Conservation (phyloP, 2,888 invertebrate genomes). For the Petrophora chlorosata region DNA sequence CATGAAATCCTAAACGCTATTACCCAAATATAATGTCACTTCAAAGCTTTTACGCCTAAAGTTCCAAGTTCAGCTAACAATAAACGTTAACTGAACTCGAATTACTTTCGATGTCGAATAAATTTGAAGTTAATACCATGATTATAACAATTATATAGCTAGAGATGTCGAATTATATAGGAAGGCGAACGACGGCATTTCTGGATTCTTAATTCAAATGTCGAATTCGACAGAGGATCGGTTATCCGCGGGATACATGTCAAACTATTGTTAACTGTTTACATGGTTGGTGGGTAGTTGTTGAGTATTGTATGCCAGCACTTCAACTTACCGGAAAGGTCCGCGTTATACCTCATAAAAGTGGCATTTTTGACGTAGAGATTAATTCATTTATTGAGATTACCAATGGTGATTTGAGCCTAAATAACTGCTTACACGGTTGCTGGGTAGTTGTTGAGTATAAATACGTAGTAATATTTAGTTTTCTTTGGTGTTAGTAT, state of each 20-base stretch:
- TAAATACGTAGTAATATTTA: too few relatives aligned
- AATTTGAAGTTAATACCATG: conserved; percentile 12
- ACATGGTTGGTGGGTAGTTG: not conserved
- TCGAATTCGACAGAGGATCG: conserved; percentile 3
- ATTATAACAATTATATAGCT: conserved; percentile 13
- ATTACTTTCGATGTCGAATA: conserved; percentile 25
- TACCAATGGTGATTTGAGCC: too few relatives aligned
- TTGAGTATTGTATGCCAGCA: too few relatives aligned
- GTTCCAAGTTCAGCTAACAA: conserved; percentile 26
- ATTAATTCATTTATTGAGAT: conserved; percentile 12
- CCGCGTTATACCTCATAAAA: conserved; percentile 4
- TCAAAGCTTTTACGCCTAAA: conserved; percentile 18
- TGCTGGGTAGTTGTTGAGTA: too few relatives aligned
- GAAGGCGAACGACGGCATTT: not conserved
- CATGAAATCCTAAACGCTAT: conserved; percentile 11
- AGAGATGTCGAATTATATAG: too few relatives aligned
- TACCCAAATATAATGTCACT: conserved; percentile 19
- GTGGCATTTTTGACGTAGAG: conserved; percentile 9
- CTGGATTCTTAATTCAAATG: not conserved
- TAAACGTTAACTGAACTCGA: conserved; percentile 26
- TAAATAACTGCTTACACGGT: not conserved
- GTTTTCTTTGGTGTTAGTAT: too few relatives aligned
- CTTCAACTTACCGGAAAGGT: conserved; percentile 10
- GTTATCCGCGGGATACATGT: too few relatives aligned
- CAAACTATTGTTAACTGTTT: conserved; percentile 5